Evolutionary conservation across 2,797 vertebrate genomes (phyloP), one percentile per base, ranked within the genome.

Genomic region (Hoplostethus atlanticus): DNA sequence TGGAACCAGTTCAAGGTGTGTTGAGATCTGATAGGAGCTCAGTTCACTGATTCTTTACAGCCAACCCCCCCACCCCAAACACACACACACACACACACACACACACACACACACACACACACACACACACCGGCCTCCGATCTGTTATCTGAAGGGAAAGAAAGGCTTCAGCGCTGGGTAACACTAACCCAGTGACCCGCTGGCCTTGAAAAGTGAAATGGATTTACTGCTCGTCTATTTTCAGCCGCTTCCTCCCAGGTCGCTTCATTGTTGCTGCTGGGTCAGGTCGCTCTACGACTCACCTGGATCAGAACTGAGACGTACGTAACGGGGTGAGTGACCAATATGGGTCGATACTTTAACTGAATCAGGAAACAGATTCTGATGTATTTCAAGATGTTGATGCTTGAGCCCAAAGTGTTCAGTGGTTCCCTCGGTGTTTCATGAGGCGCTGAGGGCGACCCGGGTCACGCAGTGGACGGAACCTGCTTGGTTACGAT

Each of bases 161-260:
- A 76, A 53, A 58, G 58, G 65, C 48, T 48, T 48, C 3, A 9
- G 15, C 42, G 62, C 10, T 51, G 67, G 34, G 82, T 86, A 76
- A 88, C 44, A 77, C 70, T 90, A 80, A 93, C 84, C 87, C 72
- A 71, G 13, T 91, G 87, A 91, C 86, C 86, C 59, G 64, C 62
- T 82, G 73, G 79, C 67, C 70, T 83, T 91, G 84, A 84, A 91
- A 92, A 94, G 91, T 89, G 90, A 92, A 93, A 93, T 82, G 70
- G 74, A 83, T 87, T 89, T 84, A 89, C 84, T 72, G 71, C 65
- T 71, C 25, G 61, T 73, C 67, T 83, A 65, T 79, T 79, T 81
- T 63, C 59, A 79, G 53, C 51, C 64, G 66, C 76, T 69, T 53
- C 51, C 55, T 58, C 42, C 57, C 47, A 15, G 40, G 50, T 68